Percentiles rank a stretch among this genome's conserved stretches.
phyloP scores from a whole-genome alignment of 2,113 vertebrate genomes.

The Argyrosomus japonicus region DNA sequence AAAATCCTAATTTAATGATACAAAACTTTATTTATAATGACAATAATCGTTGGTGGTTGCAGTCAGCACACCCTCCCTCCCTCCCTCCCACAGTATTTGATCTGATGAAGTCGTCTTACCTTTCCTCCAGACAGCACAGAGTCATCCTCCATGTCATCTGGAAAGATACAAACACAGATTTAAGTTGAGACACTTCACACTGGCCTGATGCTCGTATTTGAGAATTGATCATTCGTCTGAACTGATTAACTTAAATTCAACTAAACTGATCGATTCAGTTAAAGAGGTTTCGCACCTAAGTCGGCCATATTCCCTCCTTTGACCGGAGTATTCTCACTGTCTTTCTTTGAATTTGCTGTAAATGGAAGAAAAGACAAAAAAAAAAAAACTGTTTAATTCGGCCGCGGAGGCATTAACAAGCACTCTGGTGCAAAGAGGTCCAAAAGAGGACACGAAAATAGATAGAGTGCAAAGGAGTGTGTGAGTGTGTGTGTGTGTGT shows the following conservation, averaged over 20 bases:
- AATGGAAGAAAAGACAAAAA: conserved; percentile 16
- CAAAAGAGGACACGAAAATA: conserved; percentile 42
- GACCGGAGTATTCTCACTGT: conserved; percentile 93
- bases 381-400: conserved; percentile 24
- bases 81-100: neutral
- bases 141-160: conserved; percentile 98
- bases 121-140: conserved; percentile 91
- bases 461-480: neutral
- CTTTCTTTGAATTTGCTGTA: conserved; percentile 95
- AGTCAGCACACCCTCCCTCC: neutral
- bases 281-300: conserved; percentile 84
- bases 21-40: neutral
- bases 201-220: neutral
- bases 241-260: neutral
- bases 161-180: neutral
- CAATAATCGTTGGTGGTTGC: neutral
- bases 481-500: too few relatives aligned
- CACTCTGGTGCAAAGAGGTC: conserved; percentile 12
- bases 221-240: neutral
- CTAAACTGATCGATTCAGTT: neutral
- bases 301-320: conserved; percentile 94
- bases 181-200: neutral
- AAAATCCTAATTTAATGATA: neutral
- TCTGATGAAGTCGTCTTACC: conserved; percentile 79
- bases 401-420: conserved; percentile 23